Evolutionary conservation across 53 echinoderm and acorn worm genomes (phyloP).

Genomic region (Holothuria leucospilota): DNA sequence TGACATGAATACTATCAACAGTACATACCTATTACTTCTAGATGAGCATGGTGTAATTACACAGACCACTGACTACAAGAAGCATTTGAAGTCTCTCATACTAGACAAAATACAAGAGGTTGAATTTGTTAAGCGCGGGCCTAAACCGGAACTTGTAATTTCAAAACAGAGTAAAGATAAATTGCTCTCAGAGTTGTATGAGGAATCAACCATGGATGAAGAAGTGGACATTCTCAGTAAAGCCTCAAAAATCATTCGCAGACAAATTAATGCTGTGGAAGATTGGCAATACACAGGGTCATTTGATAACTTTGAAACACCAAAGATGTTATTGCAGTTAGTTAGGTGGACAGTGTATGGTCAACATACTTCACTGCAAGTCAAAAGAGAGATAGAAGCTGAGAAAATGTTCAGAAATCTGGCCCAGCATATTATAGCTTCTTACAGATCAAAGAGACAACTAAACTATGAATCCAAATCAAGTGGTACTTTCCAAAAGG

Average conservation of each 20-base stretch:
- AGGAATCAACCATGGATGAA: slow-evolving; percentile 13
- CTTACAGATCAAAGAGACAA: slow-evolving; percentile 36
- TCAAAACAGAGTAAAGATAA: slow-evolving; percentile 13
- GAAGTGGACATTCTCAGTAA: slow-evolving; percentile 8
- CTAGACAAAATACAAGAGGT: slow-evolving; percentile 19
- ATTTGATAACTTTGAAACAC: slow-evolving; percentile 37
- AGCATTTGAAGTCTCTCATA: slow-evolving; percentile 28
- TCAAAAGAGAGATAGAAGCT: slow-evolving; percentile 31
- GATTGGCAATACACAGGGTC: slow-evolving; percentile 37
- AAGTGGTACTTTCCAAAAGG: slow-evolving; percentile 13
- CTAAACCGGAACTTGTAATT: slow-evolving; percentile 37
- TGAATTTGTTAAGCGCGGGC: slow-evolving; percentile 25
- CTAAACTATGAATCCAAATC: slow-evolving; percentile 11
- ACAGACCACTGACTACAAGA: too few relatives aligned
- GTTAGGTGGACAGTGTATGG: slow-evolving; percentile 36
- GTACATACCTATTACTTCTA: slow-evolving; percentile 35
- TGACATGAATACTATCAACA: slow-evolving; percentile 53
- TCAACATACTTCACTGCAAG: slow-evolving; percentile 7
- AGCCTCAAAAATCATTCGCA: slow-evolving; percentile 39
- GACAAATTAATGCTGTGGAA: slow-evolving; percentile 1
- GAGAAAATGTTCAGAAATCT: slow-evolving; percentile 48
- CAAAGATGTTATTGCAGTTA: slow-evolving; percentile 13
- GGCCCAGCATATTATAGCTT: slow-evolving; percentile 25
- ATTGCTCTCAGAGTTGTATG: slow-evolving; percentile 14
- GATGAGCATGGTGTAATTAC: too few relatives aligned